Evolutionary conservation across 2,888 invertebrate genomes (phyloP).

Genomic region (Allacma fusca): DNA sequence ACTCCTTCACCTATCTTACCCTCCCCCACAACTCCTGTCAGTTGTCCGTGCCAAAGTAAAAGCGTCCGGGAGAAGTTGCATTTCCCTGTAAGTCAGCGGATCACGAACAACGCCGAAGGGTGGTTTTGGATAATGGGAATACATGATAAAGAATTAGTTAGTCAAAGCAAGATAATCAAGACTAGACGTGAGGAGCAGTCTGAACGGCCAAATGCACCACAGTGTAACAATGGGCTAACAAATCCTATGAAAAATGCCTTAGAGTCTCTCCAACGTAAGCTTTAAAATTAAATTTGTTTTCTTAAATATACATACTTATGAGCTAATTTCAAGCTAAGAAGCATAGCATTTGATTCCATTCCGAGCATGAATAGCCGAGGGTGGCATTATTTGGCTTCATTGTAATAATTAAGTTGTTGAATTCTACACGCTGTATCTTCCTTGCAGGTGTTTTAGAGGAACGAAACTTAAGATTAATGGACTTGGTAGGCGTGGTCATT

Average conservation of each 20-base stretch:
- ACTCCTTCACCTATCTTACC: conserved; percentile 1
- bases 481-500: conserved; percentile 83
- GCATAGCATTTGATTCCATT: too few relatives aligned
- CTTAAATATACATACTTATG: too few relatives aligned
- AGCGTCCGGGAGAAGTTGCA: conserved; percentile 70
- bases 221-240: background rate
- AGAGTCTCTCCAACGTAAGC: conserved; percentile 54
- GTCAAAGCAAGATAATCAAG: conserved; percentile 23
- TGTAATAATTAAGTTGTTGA: too few relatives aligned
- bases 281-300: background rate
- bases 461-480: conserved; percentile 69
- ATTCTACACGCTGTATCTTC: background rate
- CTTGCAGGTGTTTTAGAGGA: conserved; percentile 67
- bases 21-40: conserved; percentile 21
- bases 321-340: too few relatives aligned
- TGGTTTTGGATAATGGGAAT: conserved; percentile 88
- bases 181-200: conserved; percentile 64
- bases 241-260: conserved; percentile 58
- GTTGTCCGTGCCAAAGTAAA: conserved; percentile 62
- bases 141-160: conserved; percentile 71
- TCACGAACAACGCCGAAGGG: conserved; percentile 75
- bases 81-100: conserved; percentile 71
- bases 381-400: too few relatives aligned
- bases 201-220: conserved; percentile 69
- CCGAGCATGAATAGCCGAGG: too few relatives aligned